Evolutionary conservation across 2,888 invertebrate genomes (phyloP).

Genomic region (Archaeoteleia sp.): DNA sequence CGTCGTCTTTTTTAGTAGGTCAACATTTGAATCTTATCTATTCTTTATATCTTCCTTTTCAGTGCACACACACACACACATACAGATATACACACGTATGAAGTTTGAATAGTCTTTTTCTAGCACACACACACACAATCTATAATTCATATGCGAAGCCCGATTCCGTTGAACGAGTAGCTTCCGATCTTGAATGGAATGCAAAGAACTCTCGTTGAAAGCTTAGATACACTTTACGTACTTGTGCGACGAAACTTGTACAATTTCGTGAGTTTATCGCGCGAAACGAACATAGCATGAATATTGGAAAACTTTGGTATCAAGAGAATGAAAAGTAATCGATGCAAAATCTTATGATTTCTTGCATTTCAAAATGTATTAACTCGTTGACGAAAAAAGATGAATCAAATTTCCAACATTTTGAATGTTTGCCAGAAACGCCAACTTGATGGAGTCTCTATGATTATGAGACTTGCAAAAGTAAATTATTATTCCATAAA

Average conservation of each 20-base stretch:
- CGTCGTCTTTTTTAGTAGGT: neutral
- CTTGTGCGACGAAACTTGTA: constrained; percentile 13
- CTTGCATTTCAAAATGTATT: no score
- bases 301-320: constrained; percentile 29
- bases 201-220: constrained; percentile 11
- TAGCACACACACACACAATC: neutral
- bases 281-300: constrained; percentile 19
- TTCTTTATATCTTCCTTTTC: neutral
- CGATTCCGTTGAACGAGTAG: constrained; percentile 9
- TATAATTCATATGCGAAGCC: constrained; percentile 2
- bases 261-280: constrained; percentile 19
- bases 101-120: neutral
- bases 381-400: no score
- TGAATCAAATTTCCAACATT: no score
- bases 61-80: no score
- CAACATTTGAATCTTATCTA: neutral
- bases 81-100: neutral
- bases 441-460: no score
- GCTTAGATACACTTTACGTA: constrained; percentile 19
- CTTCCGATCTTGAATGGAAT: constrained; percentile 15
- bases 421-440: no score
- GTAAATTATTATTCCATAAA: no score
- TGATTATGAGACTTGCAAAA: no score
- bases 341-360: constrained; percentile 2
- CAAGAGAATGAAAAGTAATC: constrained; percentile 24